Percentiles rank a stretch among this genome's conserved stretches.
phyloP scores from a whole-genome alignment of 2,113 vertebrate genomes.

The Hippocampus zosterae region DNA sequence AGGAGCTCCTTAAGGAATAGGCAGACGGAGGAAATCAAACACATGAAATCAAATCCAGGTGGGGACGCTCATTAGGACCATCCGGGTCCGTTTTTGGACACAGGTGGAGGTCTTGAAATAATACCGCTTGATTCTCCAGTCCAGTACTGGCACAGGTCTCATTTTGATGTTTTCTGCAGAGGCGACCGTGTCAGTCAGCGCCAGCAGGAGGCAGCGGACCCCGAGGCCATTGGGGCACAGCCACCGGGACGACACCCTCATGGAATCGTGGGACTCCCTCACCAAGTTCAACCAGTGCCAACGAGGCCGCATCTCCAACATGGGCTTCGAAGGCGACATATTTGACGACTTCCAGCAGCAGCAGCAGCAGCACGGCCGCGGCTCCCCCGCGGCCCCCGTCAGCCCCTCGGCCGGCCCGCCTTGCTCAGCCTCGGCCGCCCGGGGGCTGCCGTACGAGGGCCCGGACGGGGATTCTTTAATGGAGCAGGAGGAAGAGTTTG shows the following conservation, averaged over 20 bases:
- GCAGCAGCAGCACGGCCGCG: slow-evolving; percentile 75
- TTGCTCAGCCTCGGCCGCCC: slow-evolving; percentile 30
- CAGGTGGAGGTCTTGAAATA: neutral
- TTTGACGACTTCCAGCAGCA: slow-evolving; percentile 91
- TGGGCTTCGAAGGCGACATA: slow-evolving; percentile 84
- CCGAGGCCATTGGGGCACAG: slow-evolving; percentile 59
- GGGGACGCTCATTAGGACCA: neutral
- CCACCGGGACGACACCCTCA: slow-evolving; percentile 80
- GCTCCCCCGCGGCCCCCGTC: slow-evolving; percentile 30
- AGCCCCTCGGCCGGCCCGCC: slow-evolving; percentile 19
- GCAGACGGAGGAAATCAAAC: slow-evolving; percentile 42
- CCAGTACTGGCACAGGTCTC: too few relatives aligned
- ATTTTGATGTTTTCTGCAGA: slow-evolving; percentile 39
- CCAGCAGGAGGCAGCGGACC: slow-evolving; percentile 43
- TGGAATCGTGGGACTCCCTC: slow-evolving; percentile 88
- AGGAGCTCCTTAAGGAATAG: slow-evolving; percentile 64
- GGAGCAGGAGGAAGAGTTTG: slow-evolving; percentile 77
- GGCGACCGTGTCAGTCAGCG: slow-evolving; percentile 50
- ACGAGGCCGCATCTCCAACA: slow-evolving; percentile 85
- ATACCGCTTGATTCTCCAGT: too few relatives aligned
- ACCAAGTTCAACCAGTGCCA: slow-evolving; percentile 88
- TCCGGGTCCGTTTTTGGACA: neutral
- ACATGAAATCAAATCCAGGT: slow-evolving; percentile 43
- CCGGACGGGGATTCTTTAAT: slow-evolving; percentile 51
- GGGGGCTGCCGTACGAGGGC: slow-evolving; percentile 46